Conservation (phyloP, 2,113 vertebrate genomes). For the Callorhinus ursinus region DNA sequence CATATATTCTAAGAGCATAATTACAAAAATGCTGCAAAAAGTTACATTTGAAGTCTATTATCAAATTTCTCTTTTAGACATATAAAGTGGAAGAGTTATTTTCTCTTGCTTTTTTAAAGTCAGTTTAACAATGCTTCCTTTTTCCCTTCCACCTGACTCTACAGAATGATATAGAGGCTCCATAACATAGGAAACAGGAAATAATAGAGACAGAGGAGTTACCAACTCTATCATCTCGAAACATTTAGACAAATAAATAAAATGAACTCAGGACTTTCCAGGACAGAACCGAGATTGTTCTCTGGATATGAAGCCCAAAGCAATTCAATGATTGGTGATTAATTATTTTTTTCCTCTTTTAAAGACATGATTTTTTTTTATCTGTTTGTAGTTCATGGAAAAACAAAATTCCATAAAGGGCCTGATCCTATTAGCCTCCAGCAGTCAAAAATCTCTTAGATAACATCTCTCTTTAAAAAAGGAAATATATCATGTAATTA, state of each 20-base stretch:
- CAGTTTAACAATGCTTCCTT: conserved; percentile 47
- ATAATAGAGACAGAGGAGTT: conserved; percentile 78
- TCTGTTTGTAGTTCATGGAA: conserved; percentile 8
- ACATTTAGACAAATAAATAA: conserved; percentile 82
- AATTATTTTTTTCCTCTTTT: conserved; percentile 62
- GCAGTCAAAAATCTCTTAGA: conserved; percentile 42
- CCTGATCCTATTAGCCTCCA: background rate
- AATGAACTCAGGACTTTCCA: conserved; percentile 49
- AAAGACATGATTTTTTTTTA: conserved; percentile 24
- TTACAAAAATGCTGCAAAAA: conserved; percentile 79
- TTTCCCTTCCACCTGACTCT: conserved; percentile 58
- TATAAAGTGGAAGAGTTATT: background rate
- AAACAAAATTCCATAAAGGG: conserved; percentile 61
- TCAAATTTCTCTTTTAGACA: conserved; percentile 34
- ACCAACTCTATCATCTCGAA: conserved; percentile 72
- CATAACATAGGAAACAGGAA: conserved; percentile 74
- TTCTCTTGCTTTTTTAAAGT: conserved; percentile 32
- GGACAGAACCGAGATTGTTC: conserved; percentile 67
- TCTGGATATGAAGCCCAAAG: conserved; percentile 66
- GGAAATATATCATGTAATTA: conserved; percentile 18
- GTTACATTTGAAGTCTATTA: conserved; percentile 67
- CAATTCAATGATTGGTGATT: conserved; percentile 53
- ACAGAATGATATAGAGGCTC: conserved; percentile 68
- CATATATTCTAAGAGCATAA: conserved; percentile 82
- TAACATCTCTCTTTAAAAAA: conserved; percentile 57